Base-by-base conservation (phyloP, 2,888 invertebrate species). In the Cheilosia soror region DNA sequence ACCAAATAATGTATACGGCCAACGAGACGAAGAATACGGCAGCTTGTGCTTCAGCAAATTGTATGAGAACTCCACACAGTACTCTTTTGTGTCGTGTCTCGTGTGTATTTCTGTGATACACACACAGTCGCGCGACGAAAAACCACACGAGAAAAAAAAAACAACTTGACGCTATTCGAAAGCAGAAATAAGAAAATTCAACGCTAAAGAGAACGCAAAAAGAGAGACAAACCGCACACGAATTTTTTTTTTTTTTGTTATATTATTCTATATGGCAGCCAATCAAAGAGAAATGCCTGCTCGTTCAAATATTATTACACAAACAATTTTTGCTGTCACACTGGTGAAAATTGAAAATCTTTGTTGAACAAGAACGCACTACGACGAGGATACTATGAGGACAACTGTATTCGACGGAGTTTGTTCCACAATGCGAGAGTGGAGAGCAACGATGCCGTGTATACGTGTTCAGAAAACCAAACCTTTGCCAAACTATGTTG, bases 1-100 rank as follows among this genome's bases (percentile, higher is more conserved):
- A 81, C 81, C 85, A 81, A 85, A 85, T 72, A 80, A 85, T 85
- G 85, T 85, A 77, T 77, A 85, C 85, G 85, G 85, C 63, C 81
- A 81, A 81, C 85, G 81, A 83, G 77, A 83, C 81, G 81, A 81
- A 85, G 79, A 81, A 72, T 81, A 81, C 85, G 85, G 85, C 85
- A 62, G 81, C 85, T 81, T 85, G 51, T 77, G 77, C 81, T 81
- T 85, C 80, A 71, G 71, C 75, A 29, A 55, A 80, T 84, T 84
- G 80, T 84, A 80, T 80, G 84, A 79, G 84, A 80, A 84, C 84
- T 84, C 79, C 79, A 76, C 84, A 79, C 80, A 84, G 80, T 84
- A 73, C 75, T 71, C 80, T 84, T 66, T 84, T 84, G 80, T 80
- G 69, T 44, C 58, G 73, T 83, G 63, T 73, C 68, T 79, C 44